Evolutionary conservation across 2,888 invertebrate genomes (phyloP), one percentile per base, ranked within the genome.

Genomic region (Drosophila barbarae): DNA sequence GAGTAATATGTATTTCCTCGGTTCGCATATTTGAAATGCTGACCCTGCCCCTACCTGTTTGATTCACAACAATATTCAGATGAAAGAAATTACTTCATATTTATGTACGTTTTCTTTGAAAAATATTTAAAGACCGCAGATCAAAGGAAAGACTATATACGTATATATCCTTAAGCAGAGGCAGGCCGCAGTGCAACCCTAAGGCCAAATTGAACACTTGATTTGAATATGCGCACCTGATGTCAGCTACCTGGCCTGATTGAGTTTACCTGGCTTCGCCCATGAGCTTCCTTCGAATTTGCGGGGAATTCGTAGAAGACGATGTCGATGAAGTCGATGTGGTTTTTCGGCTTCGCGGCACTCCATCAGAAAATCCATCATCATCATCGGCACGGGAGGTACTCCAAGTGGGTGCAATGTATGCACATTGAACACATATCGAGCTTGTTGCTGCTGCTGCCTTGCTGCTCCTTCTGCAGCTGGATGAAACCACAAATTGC

Each of bases 401-500:
- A 18, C 49, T 47, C 49, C 23, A 34, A 35, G 42, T 42, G 30
- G 18, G 35, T 35, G 30, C 38, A 52, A 32, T 57, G 53, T 32
- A 39, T 32, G 46, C 23, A 26, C 39, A 32, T 38, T 36, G 59
- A 39, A 15, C 39, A 58, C 18, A 44, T 13, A 44, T 41, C 5
- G 39, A 23, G 32, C 39, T 26, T 38, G 53, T 53, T 39, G 53
- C 55, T 15, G 18, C 23, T 10, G 32, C 10, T 30, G 34, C 34
- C 13, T 7, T 34, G 18, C 23, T 21, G 47, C 61, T 49, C 12
- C 50, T 41, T 30, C 18, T 30, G 44, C 60, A 60, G 35, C 42
- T 66, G 57, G 12, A 9, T 53, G 36, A 21, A 51, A 64, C 71
- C 71, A 64, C 73, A 73, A 56, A 72, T 72, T 72, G 71, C 71